Evolutionary conservation across 2,888 invertebrate genomes (phyloP).

Genomic region (Diabrotica balteata): DNA sequence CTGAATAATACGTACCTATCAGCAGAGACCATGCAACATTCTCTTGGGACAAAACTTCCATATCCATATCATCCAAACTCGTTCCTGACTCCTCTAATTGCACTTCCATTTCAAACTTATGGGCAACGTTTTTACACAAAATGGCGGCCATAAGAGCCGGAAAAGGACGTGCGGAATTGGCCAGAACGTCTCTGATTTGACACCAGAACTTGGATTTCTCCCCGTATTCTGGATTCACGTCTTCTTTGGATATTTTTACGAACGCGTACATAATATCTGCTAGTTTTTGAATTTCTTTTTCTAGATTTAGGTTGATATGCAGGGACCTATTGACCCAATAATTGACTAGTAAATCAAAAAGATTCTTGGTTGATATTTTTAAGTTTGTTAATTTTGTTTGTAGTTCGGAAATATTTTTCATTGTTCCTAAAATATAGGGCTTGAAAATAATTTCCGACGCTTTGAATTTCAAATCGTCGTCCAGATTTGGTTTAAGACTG

Average conservation of each 20-base stretch:
- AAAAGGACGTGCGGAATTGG: constrained; percentile 77
- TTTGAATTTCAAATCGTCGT: constrained; percentile 56
- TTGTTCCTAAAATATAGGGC: constrained; percentile 48
- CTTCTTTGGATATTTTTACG: constrained; percentile 66
- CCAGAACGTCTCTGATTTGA: constrained; percentile 73
- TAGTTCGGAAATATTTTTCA: constrained; percentile 41
- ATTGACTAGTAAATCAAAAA: constrained; percentile 74
- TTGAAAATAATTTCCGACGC: constrained; percentile 56
- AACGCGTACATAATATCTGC: constrained; percentile 71
- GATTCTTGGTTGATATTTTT: constrained; percentile 68
- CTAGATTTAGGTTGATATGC: constrained; percentile 57
- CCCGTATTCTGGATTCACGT: constrained; percentile 70
- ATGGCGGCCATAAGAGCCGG: constrained; percentile 83
- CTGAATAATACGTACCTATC: constrained; percentile 63
- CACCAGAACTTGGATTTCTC: constrained; percentile 85
- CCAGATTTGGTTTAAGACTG: constrained; percentile 57
- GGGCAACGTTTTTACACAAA: constrained; percentile 79
- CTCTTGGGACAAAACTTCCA: constrained; percentile 77
- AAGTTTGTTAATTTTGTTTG: constrained; percentile 50
- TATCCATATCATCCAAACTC: constrained; percentile 59
- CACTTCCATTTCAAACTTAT: constrained; percentile 60
- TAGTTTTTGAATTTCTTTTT: constrained; percentile 73
- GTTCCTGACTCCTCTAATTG: constrained; percentile 50
- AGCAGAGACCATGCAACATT: constrained; percentile 86
- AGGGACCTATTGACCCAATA: constrained; percentile 75